Conservation (phyloP, 2,888 invertebrate genomes). For the Megastigmus dorsalis region DNA sequence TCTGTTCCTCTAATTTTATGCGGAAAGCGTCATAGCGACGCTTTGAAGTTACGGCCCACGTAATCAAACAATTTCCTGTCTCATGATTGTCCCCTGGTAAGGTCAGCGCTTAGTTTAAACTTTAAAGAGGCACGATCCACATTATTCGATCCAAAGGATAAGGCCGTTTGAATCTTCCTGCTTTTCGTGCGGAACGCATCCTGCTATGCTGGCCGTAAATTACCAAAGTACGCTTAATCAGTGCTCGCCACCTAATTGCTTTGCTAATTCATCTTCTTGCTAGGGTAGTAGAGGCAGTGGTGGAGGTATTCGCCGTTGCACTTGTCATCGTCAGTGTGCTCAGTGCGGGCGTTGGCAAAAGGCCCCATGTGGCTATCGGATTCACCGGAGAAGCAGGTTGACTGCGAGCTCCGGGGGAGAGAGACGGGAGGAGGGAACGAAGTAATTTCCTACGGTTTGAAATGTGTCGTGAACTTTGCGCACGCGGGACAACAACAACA, state of each 20-base stretch:
- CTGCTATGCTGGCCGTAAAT: conserved; percentile 21
- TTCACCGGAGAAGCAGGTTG: background rate
- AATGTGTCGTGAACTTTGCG: conserved; percentile 14
- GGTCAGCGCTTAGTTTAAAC: too few species aligned
- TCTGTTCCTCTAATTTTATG: too few species aligned
- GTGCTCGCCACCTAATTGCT: conserved; percentile 51
- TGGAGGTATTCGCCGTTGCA: background rate
- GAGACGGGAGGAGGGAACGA: background rate
- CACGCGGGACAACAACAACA: background rate
- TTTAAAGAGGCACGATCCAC: background rate
- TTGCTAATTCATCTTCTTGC: conserved; percentile 48
- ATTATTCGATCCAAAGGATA: conserved; percentile 24
- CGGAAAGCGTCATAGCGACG: too few species aligned
- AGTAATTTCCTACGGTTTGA: conserved; percentile 22
- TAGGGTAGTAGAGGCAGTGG: background rate
- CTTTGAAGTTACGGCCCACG: too few species aligned
- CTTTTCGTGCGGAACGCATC: background rate
- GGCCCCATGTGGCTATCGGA: conserved; percentile 18
- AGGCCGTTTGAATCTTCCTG: conserved; percentile 9
- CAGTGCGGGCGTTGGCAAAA: background rate
- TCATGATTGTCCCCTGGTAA: too few species aligned
- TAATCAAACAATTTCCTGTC: too few species aligned
- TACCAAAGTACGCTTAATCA: conserved; percentile 50
- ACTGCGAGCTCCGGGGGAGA: background rate
- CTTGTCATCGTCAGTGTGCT: conserved; percentile 26